phyloP scores from a whole-genome alignment of 2,113 vertebrate species.

The Scolopax mira region DNA sequence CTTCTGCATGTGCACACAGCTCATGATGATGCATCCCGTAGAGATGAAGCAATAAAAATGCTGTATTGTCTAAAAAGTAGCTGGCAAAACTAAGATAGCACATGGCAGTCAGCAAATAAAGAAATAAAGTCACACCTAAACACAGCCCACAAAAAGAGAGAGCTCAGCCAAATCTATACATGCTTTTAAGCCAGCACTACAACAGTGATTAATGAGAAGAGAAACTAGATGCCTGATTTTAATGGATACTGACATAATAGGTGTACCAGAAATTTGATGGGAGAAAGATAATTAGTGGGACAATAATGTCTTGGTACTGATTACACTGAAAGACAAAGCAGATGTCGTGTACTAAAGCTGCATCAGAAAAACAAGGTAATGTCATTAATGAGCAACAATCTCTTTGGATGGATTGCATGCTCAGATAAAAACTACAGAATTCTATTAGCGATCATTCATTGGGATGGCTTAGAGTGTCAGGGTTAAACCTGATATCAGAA shows the following conservation, averaged over 20 bases:
- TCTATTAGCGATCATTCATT: background rate
- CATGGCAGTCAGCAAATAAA: constrained; percentile 25
- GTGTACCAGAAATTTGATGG: constrained; percentile 41
- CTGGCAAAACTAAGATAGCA: constrained; percentile 13
- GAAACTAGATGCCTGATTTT: constrained; percentile 17
- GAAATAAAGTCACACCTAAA: constrained; percentile 23
- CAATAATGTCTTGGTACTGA: constrained; percentile 25
- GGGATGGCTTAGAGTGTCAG: background rate
- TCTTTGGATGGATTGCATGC: background rate
- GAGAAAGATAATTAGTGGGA: constrained; percentile 42
- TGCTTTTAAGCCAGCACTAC: constrained; percentile 5
- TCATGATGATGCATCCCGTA: background rate
- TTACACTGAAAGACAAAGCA: constrained; percentile 50
- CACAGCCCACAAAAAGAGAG: background rate
- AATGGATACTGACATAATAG: constrained; percentile 47
- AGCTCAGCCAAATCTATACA: background rate
- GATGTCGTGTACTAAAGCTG: constrained; percentile 27
- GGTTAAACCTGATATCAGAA: background rate
- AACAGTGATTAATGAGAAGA: constrained; percentile 8
- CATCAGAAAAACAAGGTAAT: constrained; percentile 39
- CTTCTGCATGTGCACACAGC: background rate
- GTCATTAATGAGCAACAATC: constrained; percentile 18
- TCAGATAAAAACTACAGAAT: background rate
- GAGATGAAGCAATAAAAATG: constrained; percentile 2
- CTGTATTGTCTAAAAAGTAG: background rate